Evolutionary conservation across 2,888 invertebrate species (phyloP).

Genomic region (Operophtera brumata): DNA sequence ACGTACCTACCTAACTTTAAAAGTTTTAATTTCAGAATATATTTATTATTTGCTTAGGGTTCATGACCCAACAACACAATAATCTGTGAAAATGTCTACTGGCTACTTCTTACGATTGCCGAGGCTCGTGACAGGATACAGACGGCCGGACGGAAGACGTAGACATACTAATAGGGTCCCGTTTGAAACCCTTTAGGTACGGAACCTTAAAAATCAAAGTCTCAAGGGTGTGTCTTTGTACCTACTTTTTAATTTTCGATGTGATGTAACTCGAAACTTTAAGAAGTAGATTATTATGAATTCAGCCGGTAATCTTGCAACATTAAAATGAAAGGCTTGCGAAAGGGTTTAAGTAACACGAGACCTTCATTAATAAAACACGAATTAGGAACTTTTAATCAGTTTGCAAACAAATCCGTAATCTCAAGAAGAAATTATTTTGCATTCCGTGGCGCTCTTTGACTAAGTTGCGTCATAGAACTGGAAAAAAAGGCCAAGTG

Average conservation of each 20-base stretch:
- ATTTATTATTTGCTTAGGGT: too few relatives aligned
- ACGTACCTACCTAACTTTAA: too few relatives aligned
- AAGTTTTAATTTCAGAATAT: too few relatives aligned
- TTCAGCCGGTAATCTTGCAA: constrained; percentile 37
- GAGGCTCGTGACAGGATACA: too few relatives aligned
- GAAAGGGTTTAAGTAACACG: constrained; percentile 44
- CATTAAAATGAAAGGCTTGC: constrained; percentile 34
- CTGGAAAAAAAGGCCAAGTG: not conserved
- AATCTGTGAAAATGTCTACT: too few relatives aligned
- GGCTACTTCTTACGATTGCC: too few relatives aligned
- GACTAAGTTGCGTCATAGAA: constrained; percentile 8
- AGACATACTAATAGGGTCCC: too few relatives aligned
- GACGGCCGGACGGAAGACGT: too few relatives aligned
- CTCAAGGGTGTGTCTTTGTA: too few relatives aligned
- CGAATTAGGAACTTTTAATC: constrained; percentile 41
- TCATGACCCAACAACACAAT: too few relatives aligned
- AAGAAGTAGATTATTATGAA: constrained; percentile 15
- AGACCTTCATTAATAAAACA: constrained; percentile 44
- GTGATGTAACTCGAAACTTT: constrained; percentile 9
- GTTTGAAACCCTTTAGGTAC: too few relatives aligned
- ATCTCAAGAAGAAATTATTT: constrained; percentile 27
- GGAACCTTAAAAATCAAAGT: too few relatives aligned
- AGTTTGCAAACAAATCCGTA: constrained; percentile 28
- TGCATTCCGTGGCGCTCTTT: constrained; percentile 16
- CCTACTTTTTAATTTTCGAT: not conserved